Base-by-base conservation (phyloP, 2,797 vertebrate species). In the Chaenodraco wilsoni region DNA sequence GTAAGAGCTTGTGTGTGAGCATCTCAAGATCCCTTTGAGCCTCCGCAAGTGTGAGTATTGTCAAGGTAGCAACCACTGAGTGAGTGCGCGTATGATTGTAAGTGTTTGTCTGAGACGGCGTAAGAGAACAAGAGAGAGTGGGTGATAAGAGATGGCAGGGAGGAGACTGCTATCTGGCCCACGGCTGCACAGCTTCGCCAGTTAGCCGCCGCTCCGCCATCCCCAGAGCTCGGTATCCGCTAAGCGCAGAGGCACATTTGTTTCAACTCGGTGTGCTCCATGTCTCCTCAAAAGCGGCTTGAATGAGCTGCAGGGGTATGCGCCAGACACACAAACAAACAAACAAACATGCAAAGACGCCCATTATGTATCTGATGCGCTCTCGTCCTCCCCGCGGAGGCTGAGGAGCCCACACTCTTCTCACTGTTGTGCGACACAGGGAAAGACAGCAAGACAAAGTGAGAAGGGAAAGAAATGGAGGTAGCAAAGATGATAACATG, bases 321-420 rank as follows among this genome's bases (percentile, higher is more conserved):
- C 0, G 50, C 54, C 74, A 81, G 62, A 74, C 80, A 83, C 77
- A 82, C 27, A 27, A 27, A 82, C 23, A 27, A 27, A 27, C 83
- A 90, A 82, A 88, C 85, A 87, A 88, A 87, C 74, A 78, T 68
- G 82, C 82, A 79, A 82, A 84, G 81, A 78, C 9, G 27, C 45
- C 72, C 72, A 82, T 83, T 82, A 69, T 78, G 58, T 55, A 63
- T 91, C 74, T 31, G 50, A 69, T 4, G 54, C 67, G 73, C 71
- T 59, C 69, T 57, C 65, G 15, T 65, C 37, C 75, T 84, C 81
- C 74, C 70, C 33, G 0, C 69, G 74, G 85, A 84, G 59, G 74
- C 74, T 8, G 60, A 70, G 61, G 54, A 86, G 69, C 81, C 70
- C 72, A 81, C 80, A 57, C 71, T 65, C 69, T 72, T 68, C 74